Evolutionary conservation across 2,113 vertebrate genomes (phyloP).

Genomic region (Phaethornis superciliosus): DNA sequence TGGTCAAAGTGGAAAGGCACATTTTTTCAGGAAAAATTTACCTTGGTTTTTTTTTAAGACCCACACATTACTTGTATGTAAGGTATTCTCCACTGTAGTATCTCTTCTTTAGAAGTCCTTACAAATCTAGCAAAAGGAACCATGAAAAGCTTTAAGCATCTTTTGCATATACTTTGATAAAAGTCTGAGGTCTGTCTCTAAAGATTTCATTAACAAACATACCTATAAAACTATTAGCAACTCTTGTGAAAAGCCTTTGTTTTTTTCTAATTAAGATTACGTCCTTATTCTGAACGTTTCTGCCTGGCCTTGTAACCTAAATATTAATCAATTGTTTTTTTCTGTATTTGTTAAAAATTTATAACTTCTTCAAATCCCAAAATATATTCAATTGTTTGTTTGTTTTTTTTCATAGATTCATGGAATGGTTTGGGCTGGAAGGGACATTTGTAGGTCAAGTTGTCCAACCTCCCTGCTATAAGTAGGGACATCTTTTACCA

Average conservation of each 20-base stretch:
- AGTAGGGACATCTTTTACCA: not conserved
- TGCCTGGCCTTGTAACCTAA: not conserved
- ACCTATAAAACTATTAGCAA: not conserved
- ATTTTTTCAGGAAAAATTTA: not conserved
- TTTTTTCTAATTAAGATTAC: not conserved
- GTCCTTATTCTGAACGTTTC: not conserved
- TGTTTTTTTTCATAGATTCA: not conserved
- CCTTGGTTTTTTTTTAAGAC: not conserved
- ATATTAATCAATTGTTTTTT: not conserved
- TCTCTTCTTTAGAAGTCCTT: not conserved
- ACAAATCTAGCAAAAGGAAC: fast-evolving
- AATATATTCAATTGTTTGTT: not conserved
- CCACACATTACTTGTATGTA: not conserved
- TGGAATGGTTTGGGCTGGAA: not conserved
- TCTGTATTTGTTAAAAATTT: not conserved
- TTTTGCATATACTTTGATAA: not conserved
- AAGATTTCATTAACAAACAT: not conserved
- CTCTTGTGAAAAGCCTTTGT: not conserved
- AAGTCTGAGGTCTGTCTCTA: not conserved
- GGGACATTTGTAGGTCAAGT: not conserved
- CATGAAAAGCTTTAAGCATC: not conserved
- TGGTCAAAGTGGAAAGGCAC: not conserved
- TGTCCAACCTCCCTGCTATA: fast-evolving
- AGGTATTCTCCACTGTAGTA: not conserved
- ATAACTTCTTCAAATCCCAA: constrained; percentile 5